Conservation (phyloP, 92 coral and sea anemone species). For the Plumapathes pennacea region DNA sequence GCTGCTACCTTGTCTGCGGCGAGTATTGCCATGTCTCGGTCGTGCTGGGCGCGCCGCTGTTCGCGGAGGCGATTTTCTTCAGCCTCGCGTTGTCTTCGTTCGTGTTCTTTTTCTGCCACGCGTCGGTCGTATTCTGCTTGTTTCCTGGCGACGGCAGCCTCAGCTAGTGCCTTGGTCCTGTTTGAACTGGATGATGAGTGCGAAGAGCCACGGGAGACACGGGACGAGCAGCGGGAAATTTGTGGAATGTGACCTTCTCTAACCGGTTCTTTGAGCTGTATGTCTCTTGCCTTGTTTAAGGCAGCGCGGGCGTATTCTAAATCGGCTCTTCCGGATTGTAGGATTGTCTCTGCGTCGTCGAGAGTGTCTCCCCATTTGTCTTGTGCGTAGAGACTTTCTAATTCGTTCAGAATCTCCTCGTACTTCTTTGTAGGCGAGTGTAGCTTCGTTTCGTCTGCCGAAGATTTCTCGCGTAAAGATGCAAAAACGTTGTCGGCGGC, state of each 20-base stretch:
- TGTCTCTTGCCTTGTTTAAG: too few species aligned
- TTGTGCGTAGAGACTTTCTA: slow-evolving; percentile 16
- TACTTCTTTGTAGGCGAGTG: neutral
- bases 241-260: slow-evolving; percentile 7
- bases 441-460: neutral
- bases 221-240: slow-evolving; percentile 14
- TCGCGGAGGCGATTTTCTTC: slow-evolving; percentile 37
- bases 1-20: slow-evolving; percentile 42
- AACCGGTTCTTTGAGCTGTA: neutral
- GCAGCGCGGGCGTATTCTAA: too few species aligned
- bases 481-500: neutral
- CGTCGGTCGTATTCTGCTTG: slow-evolving; percentile 53
- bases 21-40: slow-evolving; percentile 39
- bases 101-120: slow-evolving; percentile 45
- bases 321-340: neutral
- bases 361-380: slow-evolving; percentile 43
- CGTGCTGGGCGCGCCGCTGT: slow-evolving; percentile 31
- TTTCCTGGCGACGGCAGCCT: slow-evolving; percentile 48
- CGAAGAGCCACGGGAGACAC: slow-evolving; percentile 22
- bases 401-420: neutral
- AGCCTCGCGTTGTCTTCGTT: slow-evolving; percentile 34
- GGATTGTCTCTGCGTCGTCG: neutral
- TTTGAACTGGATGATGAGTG: slow-evolving; percentile 21
- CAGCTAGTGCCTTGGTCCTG: slow-evolving; percentile 41
- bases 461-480: slow-evolving; percentile 1